phyloP scores from a whole-genome alignment of 2,113 vertebrate genomes.

The Cottus gobio region DNA sequence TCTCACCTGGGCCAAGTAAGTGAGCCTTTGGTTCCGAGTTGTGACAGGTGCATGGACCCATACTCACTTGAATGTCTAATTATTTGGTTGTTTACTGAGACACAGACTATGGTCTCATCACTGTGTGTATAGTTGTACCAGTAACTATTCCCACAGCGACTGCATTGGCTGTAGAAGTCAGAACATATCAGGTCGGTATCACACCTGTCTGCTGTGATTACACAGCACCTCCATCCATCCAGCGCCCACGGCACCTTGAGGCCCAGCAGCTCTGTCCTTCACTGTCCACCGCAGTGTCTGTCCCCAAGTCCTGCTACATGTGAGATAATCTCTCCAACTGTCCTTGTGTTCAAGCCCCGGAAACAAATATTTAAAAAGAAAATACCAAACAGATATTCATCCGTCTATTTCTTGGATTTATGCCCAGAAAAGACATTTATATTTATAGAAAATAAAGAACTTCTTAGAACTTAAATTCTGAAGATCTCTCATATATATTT shows the following conservation, averaged over 20 bases:
- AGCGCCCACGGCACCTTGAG: neutral
- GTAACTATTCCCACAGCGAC: neutral
- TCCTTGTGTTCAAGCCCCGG: conserved; percentile 36
- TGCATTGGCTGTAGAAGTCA: neutral
- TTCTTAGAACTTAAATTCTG: neutral
- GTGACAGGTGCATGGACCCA: too few relatives aligned
- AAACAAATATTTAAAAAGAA: conserved; percentile 14
- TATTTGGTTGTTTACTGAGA: neutral
- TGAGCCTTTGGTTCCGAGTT: neutral
- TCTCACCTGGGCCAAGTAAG: too few relatives aligned
- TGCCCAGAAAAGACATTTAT: neutral
- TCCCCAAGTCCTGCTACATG: conserved; percentile 37
- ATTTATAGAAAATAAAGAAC: neutral
- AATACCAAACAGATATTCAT: neutral
- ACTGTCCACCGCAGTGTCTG: conserved; percentile 31
- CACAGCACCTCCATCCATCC: conserved; percentile 15
- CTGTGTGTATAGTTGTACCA: neutral
- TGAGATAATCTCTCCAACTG: conserved; percentile 64
- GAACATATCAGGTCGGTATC: conserved; percentile 12
- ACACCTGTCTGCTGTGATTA: conserved; percentile 27
- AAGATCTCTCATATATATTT: too few relatives aligned
- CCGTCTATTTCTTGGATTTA: neutral
- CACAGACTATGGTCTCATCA: neutral
- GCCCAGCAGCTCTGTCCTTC: conserved; percentile 46
- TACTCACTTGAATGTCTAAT: neutral